phyloP scores from a whole-genome alignment of 2,113 vertebrate species.

The Prionailurus viverrinus region DNA sequence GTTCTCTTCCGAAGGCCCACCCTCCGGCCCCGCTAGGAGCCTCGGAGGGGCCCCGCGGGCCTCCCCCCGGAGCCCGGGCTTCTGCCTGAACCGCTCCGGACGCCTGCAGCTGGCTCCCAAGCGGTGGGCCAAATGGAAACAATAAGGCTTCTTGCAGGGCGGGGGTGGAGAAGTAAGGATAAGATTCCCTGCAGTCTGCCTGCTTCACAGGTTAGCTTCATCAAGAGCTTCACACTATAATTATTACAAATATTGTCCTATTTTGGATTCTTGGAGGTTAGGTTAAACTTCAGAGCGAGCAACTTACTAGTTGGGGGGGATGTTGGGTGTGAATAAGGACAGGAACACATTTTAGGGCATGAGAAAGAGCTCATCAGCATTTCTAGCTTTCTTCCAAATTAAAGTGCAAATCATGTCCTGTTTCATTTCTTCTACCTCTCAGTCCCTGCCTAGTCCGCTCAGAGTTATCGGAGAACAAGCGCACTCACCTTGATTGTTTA shows the following conservation, averaged over 20 bases:
- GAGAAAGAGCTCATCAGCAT: neutral
- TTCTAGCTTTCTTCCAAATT: slow-evolving; percentile 51
- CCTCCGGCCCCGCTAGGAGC: too few relatives aligned
- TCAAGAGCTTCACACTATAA: neutral
- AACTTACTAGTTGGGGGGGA: neutral
- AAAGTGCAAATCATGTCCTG: slow-evolving; percentile 23
- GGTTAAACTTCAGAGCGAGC: slow-evolving; percentile 12
- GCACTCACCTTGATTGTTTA: slow-evolving; percentile 50
- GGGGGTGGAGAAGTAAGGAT: neutral
- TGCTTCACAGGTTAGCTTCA: neutral
- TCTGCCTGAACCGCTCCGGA: neutral
- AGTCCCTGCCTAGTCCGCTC: neutral
- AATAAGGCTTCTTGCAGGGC: neutral
- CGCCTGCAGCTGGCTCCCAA: neutral
- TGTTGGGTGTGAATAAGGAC: neutral
- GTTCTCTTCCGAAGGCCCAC: neutral
- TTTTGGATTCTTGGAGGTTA: slow-evolving; percentile 27
- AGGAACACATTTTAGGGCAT: neutral
- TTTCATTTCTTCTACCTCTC: neutral
- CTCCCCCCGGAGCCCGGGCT: neutral
- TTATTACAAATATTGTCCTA: slow-evolving; percentile 31
- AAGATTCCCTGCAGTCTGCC: neutral
- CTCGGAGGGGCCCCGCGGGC: neutral
- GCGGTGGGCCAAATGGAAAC: neutral
- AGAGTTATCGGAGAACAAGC: neutral